Base-by-base conservation (phyloP, 2,888 invertebrate genomes). In the Metopia argyrocephala region DNA sequence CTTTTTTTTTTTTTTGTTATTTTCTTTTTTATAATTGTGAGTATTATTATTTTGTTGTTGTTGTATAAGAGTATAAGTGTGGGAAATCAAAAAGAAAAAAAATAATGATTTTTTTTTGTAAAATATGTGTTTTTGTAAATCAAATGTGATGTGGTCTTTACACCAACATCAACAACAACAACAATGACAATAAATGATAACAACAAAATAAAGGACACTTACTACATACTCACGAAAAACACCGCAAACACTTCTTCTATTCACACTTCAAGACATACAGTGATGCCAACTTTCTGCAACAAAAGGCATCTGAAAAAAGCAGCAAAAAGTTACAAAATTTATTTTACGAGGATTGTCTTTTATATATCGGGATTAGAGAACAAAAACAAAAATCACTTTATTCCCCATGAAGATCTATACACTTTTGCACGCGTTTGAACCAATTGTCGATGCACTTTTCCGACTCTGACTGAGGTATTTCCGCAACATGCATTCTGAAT, bases 151-250 rank as follows among this genome's bases (percentile, higher is more conserved):
- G 65, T 64, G 68, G 76, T 65, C 59, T 46, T 18, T 48, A 48
- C 27, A 52, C 28, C 38, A 38, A 56, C 38, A 52, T n/a, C 18
- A 59, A 27, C 48, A 52, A 50, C 23, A 68, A n/a, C 66, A 62
- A 59, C 18, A 59, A 27, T 27, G 45, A 50, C 23, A 68, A n/a
- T 62, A 62, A 59, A 20, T 20, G 45, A 50, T 12, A 68, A n/a
- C 66, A 66, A 54, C 54, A 46, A 61, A 66, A 78, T 61, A 78
- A 73, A 78, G 78, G 66, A 62, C 78, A 73, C 71, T 73, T 66
- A 48, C 54, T n/a, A 79, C 69, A 74, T 52, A 57, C 74, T 69
- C 74, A 74, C 66, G 64, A 74, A 62, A 46, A 62, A 62, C 15
- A 46, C 46, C 62, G 25, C 62, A 59, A 18, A 62, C 38, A 50